phyloP scores from a whole-genome alignment of 1,140 invertebrate genomes.

The Chelonus insularis region DNA sequence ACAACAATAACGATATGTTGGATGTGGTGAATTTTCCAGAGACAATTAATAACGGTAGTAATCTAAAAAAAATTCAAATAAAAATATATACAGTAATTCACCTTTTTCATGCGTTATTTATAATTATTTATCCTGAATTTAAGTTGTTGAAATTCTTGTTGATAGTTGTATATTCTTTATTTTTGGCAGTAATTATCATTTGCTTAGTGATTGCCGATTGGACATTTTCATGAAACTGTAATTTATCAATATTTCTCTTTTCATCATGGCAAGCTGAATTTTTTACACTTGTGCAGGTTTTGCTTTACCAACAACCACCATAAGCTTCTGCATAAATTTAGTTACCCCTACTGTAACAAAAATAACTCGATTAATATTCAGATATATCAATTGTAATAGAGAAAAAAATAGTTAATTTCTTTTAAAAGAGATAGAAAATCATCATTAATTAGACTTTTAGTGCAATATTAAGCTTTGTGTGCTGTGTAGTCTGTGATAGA shows the following conservation, averaged over 20 bases:
- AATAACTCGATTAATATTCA: constrained; percentile 38
- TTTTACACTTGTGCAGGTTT: constrained; percentile 69
- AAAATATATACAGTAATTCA: neutral
- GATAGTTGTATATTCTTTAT: no score
- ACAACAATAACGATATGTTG: constrained; percentile 3
- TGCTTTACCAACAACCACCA: constrained; percentile 70
- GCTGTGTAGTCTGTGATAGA: no score
- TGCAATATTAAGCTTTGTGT: no score
- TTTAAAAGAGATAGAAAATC: no score
- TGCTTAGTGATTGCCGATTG: constrained; percentile 16
- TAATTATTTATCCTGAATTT: neutral
- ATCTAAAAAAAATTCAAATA: neutral
- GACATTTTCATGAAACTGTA: constrained; percentile 24
- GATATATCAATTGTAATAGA: no score
- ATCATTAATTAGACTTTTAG: no score
- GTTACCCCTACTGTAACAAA: constrained; percentile 66
- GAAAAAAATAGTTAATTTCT: no score
- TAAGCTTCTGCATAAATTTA: constrained; percentile 66
- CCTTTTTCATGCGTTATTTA: neutral
- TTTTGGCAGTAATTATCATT: neutral
- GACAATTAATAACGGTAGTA: neutral
- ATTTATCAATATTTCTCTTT: neutral
- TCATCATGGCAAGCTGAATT: no score
- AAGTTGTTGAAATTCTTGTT: neutral
- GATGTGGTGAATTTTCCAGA: neutral